phyloP scores from a whole-genome alignment of 2,888 invertebrate species.

The Drosophila longiperda region DNA sequence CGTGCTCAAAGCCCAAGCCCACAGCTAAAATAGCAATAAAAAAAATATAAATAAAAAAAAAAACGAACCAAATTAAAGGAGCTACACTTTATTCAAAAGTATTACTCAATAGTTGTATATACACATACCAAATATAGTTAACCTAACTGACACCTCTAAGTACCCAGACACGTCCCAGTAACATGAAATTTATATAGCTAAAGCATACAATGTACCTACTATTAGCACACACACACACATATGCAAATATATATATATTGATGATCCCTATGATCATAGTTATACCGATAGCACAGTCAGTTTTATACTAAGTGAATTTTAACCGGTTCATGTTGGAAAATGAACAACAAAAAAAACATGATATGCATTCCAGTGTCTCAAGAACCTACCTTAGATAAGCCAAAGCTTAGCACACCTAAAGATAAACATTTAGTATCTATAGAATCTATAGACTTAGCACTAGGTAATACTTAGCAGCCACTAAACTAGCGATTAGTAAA shows the following conservation, averaged over 20 bases:
- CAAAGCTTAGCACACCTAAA: conserved; percentile 58
- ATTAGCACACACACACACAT: conserved; percentile 26
- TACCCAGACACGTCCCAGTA: conserved; percentile 55
- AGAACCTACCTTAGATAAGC: conserved; percentile 53
- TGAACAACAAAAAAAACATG: conserved; percentile 36
- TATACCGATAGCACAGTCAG: conserved; percentile 48
- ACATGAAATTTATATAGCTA: conserved; percentile 55
- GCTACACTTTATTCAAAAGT: conserved; percentile 49
- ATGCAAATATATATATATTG: conserved; percentile 12
- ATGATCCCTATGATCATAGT: conserved; percentile 21
- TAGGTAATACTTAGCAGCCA: conserved; percentile 52
- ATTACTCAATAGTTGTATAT: conserved; percentile 20
- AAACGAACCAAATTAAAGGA: conserved; percentile 71
- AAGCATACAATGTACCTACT: conserved; percentile 67
- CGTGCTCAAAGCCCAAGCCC: conserved; percentile 54
- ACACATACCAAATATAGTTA: conserved; percentile 11
- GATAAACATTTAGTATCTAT: conserved; percentile 25
- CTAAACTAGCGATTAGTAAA: conserved; percentile 62
- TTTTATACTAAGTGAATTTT: conserved; percentile 74
- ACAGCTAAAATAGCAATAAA: conserved; percentile 33
- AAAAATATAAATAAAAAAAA: background rate
- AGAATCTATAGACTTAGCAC: conserved; percentile 47
- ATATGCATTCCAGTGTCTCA: conserved; percentile 78
- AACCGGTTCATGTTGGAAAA: conserved; percentile 40
- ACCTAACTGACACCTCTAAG: conserved; percentile 33